Percentiles rank a stretch among this genome's conserved stretches.
Conservation (phyloP, 2,797 vertebrate species). For the Botia kubotai region DNA sequence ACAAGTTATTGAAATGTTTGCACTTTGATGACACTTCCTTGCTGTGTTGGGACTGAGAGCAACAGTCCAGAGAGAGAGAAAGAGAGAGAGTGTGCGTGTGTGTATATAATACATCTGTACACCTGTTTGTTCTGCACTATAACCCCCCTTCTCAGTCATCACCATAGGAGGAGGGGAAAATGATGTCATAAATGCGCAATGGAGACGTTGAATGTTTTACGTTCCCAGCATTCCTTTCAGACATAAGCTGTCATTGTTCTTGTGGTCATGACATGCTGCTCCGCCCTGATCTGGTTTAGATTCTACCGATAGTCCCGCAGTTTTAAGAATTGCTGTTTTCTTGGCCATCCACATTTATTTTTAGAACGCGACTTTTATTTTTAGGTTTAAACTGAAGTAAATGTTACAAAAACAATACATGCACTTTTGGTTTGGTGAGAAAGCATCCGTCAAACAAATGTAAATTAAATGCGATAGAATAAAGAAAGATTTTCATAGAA, state of each 20-base stretch:
- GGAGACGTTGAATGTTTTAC: conserved; percentile 14
- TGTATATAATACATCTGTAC: conserved; percentile 5
- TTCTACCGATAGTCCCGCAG: neutral
- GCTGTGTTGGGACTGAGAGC: neutral
- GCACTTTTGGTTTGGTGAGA: neutral
- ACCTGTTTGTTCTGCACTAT: neutral
- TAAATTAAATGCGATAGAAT: neutral
- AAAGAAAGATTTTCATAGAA: no score
- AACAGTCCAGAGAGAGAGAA: neutral
- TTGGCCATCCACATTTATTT: neutral
- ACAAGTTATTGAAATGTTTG: conserved; percentile 17
- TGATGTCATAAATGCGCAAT: conserved; percentile 22
- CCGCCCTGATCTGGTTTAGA: conserved; percentile 23
- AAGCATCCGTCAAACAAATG: neutral
- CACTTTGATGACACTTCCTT: conserved; percentile 12
- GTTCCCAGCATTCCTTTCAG: conserved; percentile 33
- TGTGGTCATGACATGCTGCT: neutral
- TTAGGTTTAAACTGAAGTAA: neutral
- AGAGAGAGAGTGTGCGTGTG: no score
- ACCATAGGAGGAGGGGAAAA: neutral
- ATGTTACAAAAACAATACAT: neutral
- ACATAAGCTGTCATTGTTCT: conserved; percentile 25
- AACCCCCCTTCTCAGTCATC: conserved; percentile 3
- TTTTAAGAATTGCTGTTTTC: neutral
- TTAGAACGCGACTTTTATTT: neutral